These are phyloP conservation scores for Ptychochromis oligacanthus DNA, from an alignment of 2,113 vertebrate species.

Conservation along the genomic window DNA sequence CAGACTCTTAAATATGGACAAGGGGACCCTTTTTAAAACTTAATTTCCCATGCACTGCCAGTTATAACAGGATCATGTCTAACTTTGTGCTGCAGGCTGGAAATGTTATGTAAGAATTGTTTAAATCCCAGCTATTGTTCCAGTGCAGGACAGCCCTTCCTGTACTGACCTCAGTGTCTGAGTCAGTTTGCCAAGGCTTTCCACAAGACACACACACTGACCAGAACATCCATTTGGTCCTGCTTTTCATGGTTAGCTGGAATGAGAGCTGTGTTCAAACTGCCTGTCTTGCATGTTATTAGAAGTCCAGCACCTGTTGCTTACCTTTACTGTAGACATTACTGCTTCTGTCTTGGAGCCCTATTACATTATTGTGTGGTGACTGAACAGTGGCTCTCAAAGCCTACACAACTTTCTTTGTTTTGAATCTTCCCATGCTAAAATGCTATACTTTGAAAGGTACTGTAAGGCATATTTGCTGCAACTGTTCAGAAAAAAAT, in stretches of 20 bases:
- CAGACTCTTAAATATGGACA: slow-evolving; percentile 10
- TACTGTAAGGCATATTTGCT: neutral
- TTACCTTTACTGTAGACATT: slow-evolving; percentile 6
- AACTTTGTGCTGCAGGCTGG: slow-evolving; percentile 39
- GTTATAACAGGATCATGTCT: slow-evolving; percentile 19
- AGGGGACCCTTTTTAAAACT: slow-evolving; percentile 8
- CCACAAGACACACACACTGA: slow-evolving; percentile 24
- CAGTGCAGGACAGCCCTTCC: slow-evolving; percentile 65
- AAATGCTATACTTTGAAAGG: neutral
- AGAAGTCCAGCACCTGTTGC: slow-evolving; percentile 38
- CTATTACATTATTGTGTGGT: neutral
- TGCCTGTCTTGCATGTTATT: neutral
- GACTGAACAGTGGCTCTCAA: neutral
- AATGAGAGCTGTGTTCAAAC: neutral
- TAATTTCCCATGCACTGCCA: slow-evolving; percentile 15
- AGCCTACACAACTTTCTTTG: neutral
- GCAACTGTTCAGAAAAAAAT: neutral
- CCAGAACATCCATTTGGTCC: slow-evolving; percentile 3
- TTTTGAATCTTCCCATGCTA: neutral
- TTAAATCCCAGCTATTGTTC: slow-evolving; percentile 76
- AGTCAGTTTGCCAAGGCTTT: slow-evolving; percentile 34
- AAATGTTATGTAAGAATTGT: slow-evolving; percentile 62
- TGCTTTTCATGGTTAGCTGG: slow-evolving; percentile 16
- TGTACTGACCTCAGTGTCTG: slow-evolving; percentile 48
- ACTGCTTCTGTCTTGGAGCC: neutral